Percentiles rank a stretch among this genome's conserved stretches.
These are phyloP conservation scores for Sylvia borin DNA, from an alignment of 2,797 vertebrate species.

Conservation along the genomic window DNA sequence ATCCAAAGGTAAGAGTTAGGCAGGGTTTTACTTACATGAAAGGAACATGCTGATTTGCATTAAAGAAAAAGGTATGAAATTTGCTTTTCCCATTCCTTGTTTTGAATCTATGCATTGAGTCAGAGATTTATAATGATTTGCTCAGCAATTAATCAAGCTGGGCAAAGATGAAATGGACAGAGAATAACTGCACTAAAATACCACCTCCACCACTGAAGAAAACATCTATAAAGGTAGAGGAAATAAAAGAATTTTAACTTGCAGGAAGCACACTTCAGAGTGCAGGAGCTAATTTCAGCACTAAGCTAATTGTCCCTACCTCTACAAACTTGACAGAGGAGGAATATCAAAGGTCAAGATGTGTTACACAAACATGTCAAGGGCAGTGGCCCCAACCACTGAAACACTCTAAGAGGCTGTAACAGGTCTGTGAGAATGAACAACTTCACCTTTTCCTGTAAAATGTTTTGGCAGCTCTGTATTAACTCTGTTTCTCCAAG, in stretches of 20 bases:
- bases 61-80: background rate
- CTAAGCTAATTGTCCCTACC: background rate
- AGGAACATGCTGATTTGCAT: background rate
- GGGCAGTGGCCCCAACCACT: background rate
- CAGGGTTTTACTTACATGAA: background rate
- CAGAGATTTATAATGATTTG: background rate
- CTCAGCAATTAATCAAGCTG: background rate
- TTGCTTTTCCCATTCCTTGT: background rate
- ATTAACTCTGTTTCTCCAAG: background rate
- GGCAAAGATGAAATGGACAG: background rate
- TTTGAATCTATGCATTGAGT: background rate
- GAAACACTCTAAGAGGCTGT: background rate
- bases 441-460: background rate
- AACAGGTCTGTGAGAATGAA: background rate
- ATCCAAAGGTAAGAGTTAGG: background rate
- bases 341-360: background rate
- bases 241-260: background rate
- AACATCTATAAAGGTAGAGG: background rate
- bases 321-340: background rate
- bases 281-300: background rate
- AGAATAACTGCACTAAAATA: background rate
- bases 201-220: background rate
- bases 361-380: background rate
- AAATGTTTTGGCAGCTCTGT: background rate
- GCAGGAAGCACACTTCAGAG: background rate